A percentile compares a stretch with the other conserved stretches of the same genome.
phyloP scores from a whole-genome alignment of 2,888 invertebrate genomes.

The Cephus pulcher region DNA sequence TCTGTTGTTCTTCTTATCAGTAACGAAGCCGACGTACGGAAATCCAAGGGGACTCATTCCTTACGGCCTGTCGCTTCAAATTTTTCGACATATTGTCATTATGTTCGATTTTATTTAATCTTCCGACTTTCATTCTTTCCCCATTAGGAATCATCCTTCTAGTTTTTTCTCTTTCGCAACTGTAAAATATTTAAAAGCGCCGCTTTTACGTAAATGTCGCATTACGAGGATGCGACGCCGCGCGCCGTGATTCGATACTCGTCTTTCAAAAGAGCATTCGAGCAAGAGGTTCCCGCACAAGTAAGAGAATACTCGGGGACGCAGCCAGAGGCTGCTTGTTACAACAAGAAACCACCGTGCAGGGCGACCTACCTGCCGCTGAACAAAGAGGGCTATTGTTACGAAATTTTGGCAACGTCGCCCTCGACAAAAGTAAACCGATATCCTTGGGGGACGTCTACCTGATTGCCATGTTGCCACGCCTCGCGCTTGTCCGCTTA shows the following conservation, averaged over 20 bases:
- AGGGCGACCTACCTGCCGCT: constrained; percentile 31
- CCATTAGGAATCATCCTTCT: neutral
- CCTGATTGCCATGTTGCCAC: constrained; percentile 29
- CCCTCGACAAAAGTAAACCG: constrained; percentile 53
- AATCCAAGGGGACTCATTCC: too few relatives aligned
- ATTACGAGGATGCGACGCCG: neutral
- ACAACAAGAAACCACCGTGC: neutral
- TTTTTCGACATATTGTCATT: neutral
- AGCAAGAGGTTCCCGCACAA: too few relatives aligned
- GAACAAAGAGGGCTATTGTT: constrained; percentile 47
- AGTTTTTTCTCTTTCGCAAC: constrained; percentile 26
- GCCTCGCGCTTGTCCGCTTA: too few relatives aligned
- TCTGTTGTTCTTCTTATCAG: neutral
- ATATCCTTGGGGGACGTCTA: constrained; percentile 49
- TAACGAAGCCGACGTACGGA: too few relatives aligned
- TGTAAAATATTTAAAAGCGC: constrained; percentile 30
- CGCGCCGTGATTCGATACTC: too few relatives aligned
- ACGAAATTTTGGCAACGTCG: constrained; percentile 57
- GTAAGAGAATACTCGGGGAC: too few relatives aligned
- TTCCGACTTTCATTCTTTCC: constrained; percentile 1
- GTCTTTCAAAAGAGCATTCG: too few relatives aligned
- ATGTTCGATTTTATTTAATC: constrained; percentile 11
- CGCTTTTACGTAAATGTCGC: neutral
- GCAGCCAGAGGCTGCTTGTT: neutral
- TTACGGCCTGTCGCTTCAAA: too few relatives aligned